Base-by-base conservation (phyloP, 2,113 vertebrate genomes). In the Ceuthmochares aereus region DNA sequence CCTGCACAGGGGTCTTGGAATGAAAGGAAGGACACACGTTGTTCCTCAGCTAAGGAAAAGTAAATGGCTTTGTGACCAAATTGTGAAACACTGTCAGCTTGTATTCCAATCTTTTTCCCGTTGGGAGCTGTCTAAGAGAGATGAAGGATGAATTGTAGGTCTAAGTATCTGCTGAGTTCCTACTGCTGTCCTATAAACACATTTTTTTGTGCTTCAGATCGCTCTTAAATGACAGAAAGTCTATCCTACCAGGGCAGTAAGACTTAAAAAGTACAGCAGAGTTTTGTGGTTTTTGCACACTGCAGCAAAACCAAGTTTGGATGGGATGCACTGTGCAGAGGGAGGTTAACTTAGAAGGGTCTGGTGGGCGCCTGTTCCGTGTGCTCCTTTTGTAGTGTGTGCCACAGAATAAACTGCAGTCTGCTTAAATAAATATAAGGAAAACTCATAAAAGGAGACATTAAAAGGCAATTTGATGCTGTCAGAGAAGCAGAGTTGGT, bases 281-380 rank as follows among this genome's bases (percentile, higher is more conserved):
- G 34, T 34, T 92, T 63, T 75, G 17, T 84, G n/a, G 26, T 84
- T 70, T 55, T 58, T 70, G 30, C 6, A 8, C 13, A n/a, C 51
- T 58, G 14, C 27, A 59, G 77, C 73, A 81, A 84, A 73, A 76
- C 4, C 4, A 42, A 34, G 14, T 63, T 81, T n/a, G n/a, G 23
- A 62, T 62, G 51, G 67, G 75, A 34, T 1, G 0, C 1, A 2
- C 26, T 0, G 3, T 0, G 0, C 14, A 30, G 68, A 25, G 45
- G 67, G 14, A 58, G 22, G 22, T 68, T 75, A 75, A 56, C 43
- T 9, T 37, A 4, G 36, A 47, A 49, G 70, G 26, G 25, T 69
- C n/a, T 58, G 45, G 25, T 73, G 86, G 52, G 14, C 34, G 7
- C 70, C 42, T 85, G 25, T 87, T 87, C 29, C 19, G 25, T 1